Percentiles rank a stretch among this genome's conserved stretches.
Conservation (phyloP, 2,888 invertebrate species). For the Tridacna crocea region DNA sequence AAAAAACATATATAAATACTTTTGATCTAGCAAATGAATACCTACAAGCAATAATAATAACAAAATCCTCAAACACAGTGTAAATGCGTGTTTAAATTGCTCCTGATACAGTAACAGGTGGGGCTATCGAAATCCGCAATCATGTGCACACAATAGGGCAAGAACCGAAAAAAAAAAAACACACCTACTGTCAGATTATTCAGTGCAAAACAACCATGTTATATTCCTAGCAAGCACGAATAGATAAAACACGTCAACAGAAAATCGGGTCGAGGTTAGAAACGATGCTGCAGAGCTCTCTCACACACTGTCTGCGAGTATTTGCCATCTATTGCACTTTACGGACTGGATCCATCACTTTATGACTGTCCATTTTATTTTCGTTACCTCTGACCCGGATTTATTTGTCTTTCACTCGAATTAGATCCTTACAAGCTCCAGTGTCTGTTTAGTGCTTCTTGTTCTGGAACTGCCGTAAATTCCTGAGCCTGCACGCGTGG, state of each 20-base stretch:
- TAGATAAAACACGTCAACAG: not conserved
- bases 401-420: not conserved
- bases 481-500: conserved; percentile 8
- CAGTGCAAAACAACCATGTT: too few relatives aligned
- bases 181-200: too few relatives aligned
- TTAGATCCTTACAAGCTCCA: not conserved
- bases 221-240: too few relatives aligned
- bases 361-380: not conserved
- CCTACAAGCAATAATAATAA: too few relatives aligned
- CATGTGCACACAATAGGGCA: too few relatives aligned
- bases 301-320: not conserved
- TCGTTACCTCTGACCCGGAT: conserved; percentile 10
- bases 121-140: too few relatives aligned
- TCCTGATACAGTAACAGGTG: too few relatives aligned
- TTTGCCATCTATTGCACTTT: not conserved
- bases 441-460: not conserved
- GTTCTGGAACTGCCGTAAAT: not conserved
- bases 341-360: not conserved
- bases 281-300: not conserved
- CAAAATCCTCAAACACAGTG: too few relatives aligned
- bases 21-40: too few relatives aligned
- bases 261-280: not conserved
- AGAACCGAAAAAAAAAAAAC: too few relatives aligned
- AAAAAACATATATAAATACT: too few relatives aligned
- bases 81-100: too few relatives aligned